Evolutionary conservation across 2,888 invertebrate genomes (phyloP), one percentile per base, ranked within the genome.

Genomic region (Eudasyphora cyanicolor): DNA sequence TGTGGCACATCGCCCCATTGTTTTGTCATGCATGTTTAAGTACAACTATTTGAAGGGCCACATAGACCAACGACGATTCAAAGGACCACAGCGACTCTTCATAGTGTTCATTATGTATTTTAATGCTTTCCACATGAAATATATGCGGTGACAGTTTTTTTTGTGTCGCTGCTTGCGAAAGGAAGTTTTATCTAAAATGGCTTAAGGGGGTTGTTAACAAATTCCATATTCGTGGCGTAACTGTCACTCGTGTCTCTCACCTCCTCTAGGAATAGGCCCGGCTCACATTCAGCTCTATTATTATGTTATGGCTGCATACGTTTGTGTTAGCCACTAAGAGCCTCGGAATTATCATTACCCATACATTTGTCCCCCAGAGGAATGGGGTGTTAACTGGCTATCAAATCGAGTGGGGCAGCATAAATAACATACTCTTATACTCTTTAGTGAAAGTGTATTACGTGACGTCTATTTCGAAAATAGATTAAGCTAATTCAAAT

Each of bases 251-350:
- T 51, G 51, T 27, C 4, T 27, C 27, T 14, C 27, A 12, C 57
- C 27, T 24, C 57, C 57, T 12, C 57, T 57, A 57, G 57, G 57
- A 57, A 57, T 57, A 57, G 57, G 57, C 57, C 14, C 27, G 57
- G 27, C 21, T 3, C 10, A 14, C 45, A 45, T 45, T 5, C 10
- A 35, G 10, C 35, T 35, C 5, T 35, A 35, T 35, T 35, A 45
- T 8, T 17, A 49, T n/a, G 57, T 57, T 57, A 14, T 27, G n/a
- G 19, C 12, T 12, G 27, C 21, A 14, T 4, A 57, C 10, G 10
- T 24, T 10, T 12, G 5, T 24, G 21, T 45, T 14, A 12, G 3
- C 51, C 51, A 4, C 5, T 1, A 7, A 21, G 21, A 51, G 51
- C 8, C 51, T 21, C 51, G 19, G 51, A 51, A 51, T 21, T 8